Evolutionary conservation across 2,888 invertebrate species (phyloP).

Genomic region (Acronicta psi): DNA sequence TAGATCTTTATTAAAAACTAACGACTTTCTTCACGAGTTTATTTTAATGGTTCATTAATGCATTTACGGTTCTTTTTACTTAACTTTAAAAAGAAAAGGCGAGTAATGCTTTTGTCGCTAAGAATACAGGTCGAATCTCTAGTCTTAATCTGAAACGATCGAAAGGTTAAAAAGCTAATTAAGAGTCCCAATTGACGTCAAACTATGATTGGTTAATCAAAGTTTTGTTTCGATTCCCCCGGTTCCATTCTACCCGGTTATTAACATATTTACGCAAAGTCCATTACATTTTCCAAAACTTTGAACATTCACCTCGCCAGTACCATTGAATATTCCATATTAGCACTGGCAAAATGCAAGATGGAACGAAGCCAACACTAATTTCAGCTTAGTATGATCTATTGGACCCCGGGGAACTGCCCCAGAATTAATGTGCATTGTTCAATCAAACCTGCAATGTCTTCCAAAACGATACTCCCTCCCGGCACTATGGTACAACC

Average conservation of each 20-base stretch:
- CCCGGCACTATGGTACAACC: background rate
- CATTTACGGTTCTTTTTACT: background rate
- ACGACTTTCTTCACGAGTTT: conserved; percentile 9
- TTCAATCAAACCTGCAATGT: conserved; percentile 30
- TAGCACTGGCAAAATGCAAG: conserved; percentile 9
- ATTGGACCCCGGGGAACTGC: conserved; percentile 11
- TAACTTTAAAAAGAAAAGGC: too few relatives aligned
- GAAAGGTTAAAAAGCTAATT: too few relatives aligned
- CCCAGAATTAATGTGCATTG: conserved; percentile 16
- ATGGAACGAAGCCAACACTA: conserved; percentile 37
- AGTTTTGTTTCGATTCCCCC: too few relatives aligned
- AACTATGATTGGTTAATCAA: too few relatives aligned
- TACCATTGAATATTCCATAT: conserved; percentile 18
- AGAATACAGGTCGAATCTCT: too few relatives aligned
- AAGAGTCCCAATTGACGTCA: too few relatives aligned
- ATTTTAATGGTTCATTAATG: too few relatives aligned
- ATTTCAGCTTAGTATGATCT: conserved; percentile 37
- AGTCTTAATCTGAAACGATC: too few relatives aligned
- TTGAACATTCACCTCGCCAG: conserved; percentile 15
- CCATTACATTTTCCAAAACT: conserved; percentile 4
- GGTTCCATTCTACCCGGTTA: too few relatives aligned
- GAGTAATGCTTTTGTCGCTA: too few relatives aligned
- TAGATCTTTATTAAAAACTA: conserved; percentile 39
- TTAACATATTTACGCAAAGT: too few relatives aligned
- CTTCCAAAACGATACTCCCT: background rate